Base-by-base conservation (phyloP, 2,888 invertebrate species). In the Synanthedon vespiformis region DNA sequence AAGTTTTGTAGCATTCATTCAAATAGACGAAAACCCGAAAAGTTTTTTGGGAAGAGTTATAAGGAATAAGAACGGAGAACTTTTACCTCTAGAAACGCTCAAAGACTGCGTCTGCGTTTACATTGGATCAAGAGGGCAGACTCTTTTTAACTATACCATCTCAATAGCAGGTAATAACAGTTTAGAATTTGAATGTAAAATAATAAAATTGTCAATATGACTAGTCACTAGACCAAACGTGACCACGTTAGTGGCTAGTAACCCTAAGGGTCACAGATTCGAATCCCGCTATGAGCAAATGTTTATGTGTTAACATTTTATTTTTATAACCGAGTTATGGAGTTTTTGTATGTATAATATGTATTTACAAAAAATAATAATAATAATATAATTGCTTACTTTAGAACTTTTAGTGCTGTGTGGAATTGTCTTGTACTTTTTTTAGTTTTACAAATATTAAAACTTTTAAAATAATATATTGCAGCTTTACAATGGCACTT, bases 61-160 rank as follows among this genome's bases (percentile, higher is more conserved):
- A 12, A 74, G 56, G 53, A 68, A 80, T 57, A 56, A 54, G 11
- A 54, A 59, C 16, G 66, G 63, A n/a, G 61, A 69, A 27, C 63
- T 63, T n/a, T 55, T 67, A 14, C 50, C 69, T n/a, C 53, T 73
- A n/a, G 77, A 80, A 11, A 52, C 55, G 2, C 59, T 90, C 5
- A 75, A 83, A 22, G 85, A 90, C 27, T 91, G 89, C 56, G 72
- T 88, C 18, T 90, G 93, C 59, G 70, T 94, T 50, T 92, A 91
- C 68, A 74, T 94, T 54, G 95, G 95, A 0, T 67, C 78, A 1
- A 90, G 91, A 61, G 90, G 90, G 61, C 90, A 90, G 57, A 89
- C 91, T 1, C 78, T 93, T 50, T 90, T 91, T 41, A 92, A 92
- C 67, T 86, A 90, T 27, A 88, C 89, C 4, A 74, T 92, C 58